phyloP scores from a whole-genome alignment of 2,113 vertebrate species.

The Otis tarda region DNA sequence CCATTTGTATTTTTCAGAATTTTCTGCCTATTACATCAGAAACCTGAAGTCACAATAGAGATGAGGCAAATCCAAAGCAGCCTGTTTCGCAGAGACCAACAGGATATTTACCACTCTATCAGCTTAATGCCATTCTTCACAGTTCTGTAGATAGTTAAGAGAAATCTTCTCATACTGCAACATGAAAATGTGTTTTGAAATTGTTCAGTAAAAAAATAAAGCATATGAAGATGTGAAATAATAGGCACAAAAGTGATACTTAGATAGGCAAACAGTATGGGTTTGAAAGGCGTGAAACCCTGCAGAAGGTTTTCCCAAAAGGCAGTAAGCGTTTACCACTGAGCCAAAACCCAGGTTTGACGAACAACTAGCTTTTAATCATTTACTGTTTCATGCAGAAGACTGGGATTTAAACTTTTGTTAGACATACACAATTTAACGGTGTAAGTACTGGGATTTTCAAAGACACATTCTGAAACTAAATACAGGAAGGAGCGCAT shows the following conservation, averaged over 20 bases:
- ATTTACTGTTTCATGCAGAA: neutral
- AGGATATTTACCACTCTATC: neutral
- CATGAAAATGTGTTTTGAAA: neutral
- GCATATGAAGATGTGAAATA: neutral
- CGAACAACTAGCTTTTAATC: neutral
- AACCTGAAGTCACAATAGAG: neutral
- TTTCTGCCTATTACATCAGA: neutral
- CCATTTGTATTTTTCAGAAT: neutral
- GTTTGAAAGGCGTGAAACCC: neutral
- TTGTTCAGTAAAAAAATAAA: neutral
- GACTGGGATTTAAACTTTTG: neutral
- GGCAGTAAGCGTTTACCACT: neutral
- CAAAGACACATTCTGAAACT: neutral
- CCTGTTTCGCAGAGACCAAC: neutral
- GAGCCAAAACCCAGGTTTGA: neutral
- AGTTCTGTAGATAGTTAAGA: neutral
- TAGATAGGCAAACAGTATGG: neutral
- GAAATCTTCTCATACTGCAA: neutral
- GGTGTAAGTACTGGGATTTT: neutral
- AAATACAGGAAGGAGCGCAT: neutral
- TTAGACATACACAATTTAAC: neutral
- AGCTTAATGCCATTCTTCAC: neutral
- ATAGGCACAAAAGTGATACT: neutral
- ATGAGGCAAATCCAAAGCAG: neutral
- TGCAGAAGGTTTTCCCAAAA: neutral